These are phyloP conservation scores for Ridgeia piscesae DNA, from an alignment of 1,140 invertebrate species.

Conservation along the genomic window DNA sequence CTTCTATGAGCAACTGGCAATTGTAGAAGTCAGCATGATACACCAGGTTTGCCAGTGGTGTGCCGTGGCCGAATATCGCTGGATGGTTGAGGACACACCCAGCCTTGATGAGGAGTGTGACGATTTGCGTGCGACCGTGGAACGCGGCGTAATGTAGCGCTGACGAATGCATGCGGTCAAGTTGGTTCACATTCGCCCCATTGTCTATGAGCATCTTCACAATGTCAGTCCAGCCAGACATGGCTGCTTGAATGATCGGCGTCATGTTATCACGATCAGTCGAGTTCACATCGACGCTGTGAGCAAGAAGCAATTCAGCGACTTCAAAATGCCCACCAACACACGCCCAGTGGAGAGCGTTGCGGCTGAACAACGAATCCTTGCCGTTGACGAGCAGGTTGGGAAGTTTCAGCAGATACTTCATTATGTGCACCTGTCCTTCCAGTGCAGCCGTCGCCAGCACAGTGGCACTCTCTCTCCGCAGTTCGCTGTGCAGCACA, in stretches of 20 bases:
- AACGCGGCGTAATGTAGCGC: slow-evolving; percentile 45
- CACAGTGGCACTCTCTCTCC: slow-evolving; percentile 39
- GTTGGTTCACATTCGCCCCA: slow-evolving; percentile 36
- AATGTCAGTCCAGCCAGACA: slow-evolving; percentile 34
- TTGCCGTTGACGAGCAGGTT: slow-evolving; percentile 38
- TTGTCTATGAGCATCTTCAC: slow-evolving; percentile 36
- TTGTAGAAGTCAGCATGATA: slow-evolving; percentile 35
- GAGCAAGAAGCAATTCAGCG: slow-evolving; percentile 32
- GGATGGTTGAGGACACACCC: slow-evolving; percentile 40
- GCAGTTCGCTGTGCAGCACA: slow-evolving; percentile 35
- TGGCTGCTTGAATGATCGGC: slow-evolving; percentile 39
- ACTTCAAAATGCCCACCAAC: slow-evolving; percentile 33
- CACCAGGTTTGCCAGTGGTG: slow-evolving; percentile 38
- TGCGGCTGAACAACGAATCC: slow-evolving; percentile 36
- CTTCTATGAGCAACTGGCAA: slow-evolving; percentile 33
- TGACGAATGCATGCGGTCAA: slow-evolving; percentile 41
- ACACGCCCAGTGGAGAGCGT: slow-evolving; percentile 43
- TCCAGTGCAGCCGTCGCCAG: slow-evolving; percentile 38
- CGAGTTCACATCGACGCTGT: slow-evolving; percentile 38
- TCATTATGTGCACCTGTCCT: slow-evolving; percentile 40
- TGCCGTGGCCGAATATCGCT: slow-evolving; percentile 41
- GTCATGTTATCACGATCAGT: slow-evolving; percentile 44
- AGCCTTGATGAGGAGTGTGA: slow-evolving; percentile 33
- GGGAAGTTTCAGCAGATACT: slow-evolving; percentile 34
- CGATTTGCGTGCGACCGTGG: slow-evolving; percentile 32